Conservation (phyloP, 1,140 invertebrate genomes). For the Neomicropteryx cornuta region DNA sequence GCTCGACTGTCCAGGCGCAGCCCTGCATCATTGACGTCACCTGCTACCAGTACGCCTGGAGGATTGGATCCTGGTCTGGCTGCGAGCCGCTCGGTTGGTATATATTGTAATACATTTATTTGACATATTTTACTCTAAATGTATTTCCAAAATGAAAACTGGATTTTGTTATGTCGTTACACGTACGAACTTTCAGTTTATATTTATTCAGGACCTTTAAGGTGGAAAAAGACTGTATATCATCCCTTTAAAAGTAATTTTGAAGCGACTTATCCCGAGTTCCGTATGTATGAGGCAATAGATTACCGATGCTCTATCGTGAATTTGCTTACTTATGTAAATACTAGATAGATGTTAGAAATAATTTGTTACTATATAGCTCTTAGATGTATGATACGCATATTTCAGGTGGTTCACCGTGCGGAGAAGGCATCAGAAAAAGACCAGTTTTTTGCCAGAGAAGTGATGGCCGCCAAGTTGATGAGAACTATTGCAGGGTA, state of each 20-base stretch:
- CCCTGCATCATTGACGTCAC: conserved; percentile 40
- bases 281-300: no score
- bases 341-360: no score
- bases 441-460: conserved; percentile 43
- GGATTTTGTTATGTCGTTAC: no score
- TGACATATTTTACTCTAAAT: no score
- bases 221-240: no score
- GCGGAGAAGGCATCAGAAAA: conserved; percentile 48
- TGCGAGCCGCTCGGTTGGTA: conserved; percentile 43
- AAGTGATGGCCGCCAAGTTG: conserved; percentile 44
- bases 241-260: no score
- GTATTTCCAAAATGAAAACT: no score
- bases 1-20: conserved; percentile 42
- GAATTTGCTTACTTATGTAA: no score
- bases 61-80: conserved; percentile 42
- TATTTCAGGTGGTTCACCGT: conserved; percentile 41
- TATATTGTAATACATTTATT: no score
- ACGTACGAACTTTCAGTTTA: not conserved
- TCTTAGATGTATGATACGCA: conserved; percentile 1
- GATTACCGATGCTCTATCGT: no score
- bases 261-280: no score
- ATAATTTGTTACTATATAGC: no score
- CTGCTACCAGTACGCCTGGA: conserved; percentile 45
- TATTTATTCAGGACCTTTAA: conserved; percentile 1
- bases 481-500: conserved; percentile 39